These are phyloP conservation scores for Danio aesculapii DNA, from an alignment of 2,797 vertebrate genomes.

Conservation along the genomic window DNA sequence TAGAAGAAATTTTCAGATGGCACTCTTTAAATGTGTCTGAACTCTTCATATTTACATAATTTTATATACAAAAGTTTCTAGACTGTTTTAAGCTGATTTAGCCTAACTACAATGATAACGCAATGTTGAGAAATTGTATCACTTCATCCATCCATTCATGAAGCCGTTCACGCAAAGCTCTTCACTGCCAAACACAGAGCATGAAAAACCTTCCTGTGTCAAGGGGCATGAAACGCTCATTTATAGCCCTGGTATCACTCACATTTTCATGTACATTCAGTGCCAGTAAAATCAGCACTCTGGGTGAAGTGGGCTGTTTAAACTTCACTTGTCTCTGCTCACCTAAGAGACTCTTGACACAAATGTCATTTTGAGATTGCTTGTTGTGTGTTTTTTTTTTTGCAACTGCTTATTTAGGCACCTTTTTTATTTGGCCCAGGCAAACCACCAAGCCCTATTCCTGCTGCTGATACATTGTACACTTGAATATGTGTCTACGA, in stretches of 20 bases:
- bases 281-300: slow-evolving; percentile 43
- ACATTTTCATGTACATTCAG: slow-evolving; percentile 39
- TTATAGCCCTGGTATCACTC: slow-evolving; percentile 43
- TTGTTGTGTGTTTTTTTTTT: slow-evolving; percentile 47
- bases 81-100: neutral
- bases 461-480: slow-evolving; percentile 25
- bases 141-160: neutral
- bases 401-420: slow-evolving; percentile 51
- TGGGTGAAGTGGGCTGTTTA: slow-evolving; percentile 51
- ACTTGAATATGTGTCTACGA: slow-evolving; percentile 15
- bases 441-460: slow-evolving; percentile 23
- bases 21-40: too few relatives aligned
- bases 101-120: neutral
- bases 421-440: slow-evolving; percentile 31
- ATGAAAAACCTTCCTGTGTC: slow-evolving; percentile 23
- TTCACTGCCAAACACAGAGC: slow-evolving; percentile 19
- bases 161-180: neutral
- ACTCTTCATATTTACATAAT: too few relatives aligned
- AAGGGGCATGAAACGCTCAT: slow-evolving; percentile 39
- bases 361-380: slow-evolving; percentile 58
- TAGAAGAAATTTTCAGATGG: too few relatives aligned
- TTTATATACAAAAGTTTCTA: neutral
- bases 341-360: slow-evolving; percentile 52
- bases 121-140: neutral
- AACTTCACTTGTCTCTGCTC: slow-evolving; percentile 51